Evolutionary conservation across 2,888 invertebrate genomes (phyloP).

Genomic region (Anodontia alba): DNA sequence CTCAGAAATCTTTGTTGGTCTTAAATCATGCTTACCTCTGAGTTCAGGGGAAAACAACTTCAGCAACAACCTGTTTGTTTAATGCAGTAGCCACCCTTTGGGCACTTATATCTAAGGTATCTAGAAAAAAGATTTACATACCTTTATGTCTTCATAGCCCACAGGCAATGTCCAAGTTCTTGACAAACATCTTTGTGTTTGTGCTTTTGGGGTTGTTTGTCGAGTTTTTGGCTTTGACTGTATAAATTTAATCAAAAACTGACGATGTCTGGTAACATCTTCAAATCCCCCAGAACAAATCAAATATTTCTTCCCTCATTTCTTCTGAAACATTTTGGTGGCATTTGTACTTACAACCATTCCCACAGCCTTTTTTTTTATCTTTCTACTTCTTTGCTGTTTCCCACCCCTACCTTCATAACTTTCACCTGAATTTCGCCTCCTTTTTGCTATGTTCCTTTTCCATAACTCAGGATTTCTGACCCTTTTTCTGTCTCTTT

Average conservation of each 20-base stretch:
- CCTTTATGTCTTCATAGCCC: not conserved
- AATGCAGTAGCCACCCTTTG: conserved; percentile 8
- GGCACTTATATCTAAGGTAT: conserved; percentile 4
- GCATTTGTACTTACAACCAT: not conserved
- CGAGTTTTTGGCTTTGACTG: not conserved
- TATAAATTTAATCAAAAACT: not conserved
- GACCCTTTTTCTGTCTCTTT: not conserved
- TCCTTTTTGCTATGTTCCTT: not conserved
- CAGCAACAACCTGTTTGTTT: not conserved
- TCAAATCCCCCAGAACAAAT: conserved; percentile 2
- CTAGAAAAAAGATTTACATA: conserved; percentile 12
- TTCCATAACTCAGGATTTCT: not conserved
- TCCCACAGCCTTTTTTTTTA: not conserved
- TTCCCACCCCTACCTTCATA: not conserved
- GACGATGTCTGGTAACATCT: not conserved
- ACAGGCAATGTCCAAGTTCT: not conserved
- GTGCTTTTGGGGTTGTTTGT: not conserved
- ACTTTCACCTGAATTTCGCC: not conserved
- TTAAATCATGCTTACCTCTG: conserved; percentile 15
- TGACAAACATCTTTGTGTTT: not conserved
- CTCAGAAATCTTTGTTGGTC: conserved; percentile 7
- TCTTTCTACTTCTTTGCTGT: not conserved
- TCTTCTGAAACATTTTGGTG: not conserved
- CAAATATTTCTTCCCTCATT: not conserved
- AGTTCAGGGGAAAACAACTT: conserved; percentile 2